Base-by-base conservation (phyloP, 2,113 vertebrate species). In the Chaetorhynchus papuensis region DNA sequence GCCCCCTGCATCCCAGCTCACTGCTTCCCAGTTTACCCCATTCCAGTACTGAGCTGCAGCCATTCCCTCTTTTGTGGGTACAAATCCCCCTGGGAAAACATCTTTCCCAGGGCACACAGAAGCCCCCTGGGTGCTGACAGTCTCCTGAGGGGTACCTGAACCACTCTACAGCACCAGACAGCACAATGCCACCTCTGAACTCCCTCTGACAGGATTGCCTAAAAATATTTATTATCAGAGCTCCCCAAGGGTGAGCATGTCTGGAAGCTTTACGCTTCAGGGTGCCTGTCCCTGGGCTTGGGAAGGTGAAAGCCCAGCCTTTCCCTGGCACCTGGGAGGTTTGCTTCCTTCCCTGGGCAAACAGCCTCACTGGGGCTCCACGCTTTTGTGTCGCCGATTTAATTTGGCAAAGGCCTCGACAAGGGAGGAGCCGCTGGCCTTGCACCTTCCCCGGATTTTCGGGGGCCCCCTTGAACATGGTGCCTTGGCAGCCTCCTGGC, bases 341-440 rank as follows among this genome's bases (percentile, higher is more conserved):
- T 93, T 89, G 50, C 69, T 88, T 89, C 80, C 72, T 72, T 93
- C 85, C 64, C 49, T 53, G 49, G 39, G 56, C 85, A 93, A 96
- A 90, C 80, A 83, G 45, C 75, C 30, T 33, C 7, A 10, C 80
- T 42, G 68, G 53, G 37, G 56, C 72, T 93, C 15, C 2, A 31
- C 4, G 2, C 60, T 89, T 94, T 47, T 15, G 10, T 77, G 57
- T 87, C 3, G 1, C 47, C 70, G 4, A 42, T 74, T 81, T 63
- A 50, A 71, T 47, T 83, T 94, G 83, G 68, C 69, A 15, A 31
- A 76, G 66, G 31, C 75, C 70, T 90, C 7, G 2, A 6, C 1
- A 8, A 15, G 12, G 92, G 50, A 82, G 80, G 89, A 70, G 63
- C 79, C 1, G 5, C 71, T 3, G 2, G 23, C 72, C 35, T 78